These are phyloP conservation scores for Trissolcus brochymenae DNA, from an alignment of 2,888 invertebrate genomes.

Conservation along the genomic window DNA sequence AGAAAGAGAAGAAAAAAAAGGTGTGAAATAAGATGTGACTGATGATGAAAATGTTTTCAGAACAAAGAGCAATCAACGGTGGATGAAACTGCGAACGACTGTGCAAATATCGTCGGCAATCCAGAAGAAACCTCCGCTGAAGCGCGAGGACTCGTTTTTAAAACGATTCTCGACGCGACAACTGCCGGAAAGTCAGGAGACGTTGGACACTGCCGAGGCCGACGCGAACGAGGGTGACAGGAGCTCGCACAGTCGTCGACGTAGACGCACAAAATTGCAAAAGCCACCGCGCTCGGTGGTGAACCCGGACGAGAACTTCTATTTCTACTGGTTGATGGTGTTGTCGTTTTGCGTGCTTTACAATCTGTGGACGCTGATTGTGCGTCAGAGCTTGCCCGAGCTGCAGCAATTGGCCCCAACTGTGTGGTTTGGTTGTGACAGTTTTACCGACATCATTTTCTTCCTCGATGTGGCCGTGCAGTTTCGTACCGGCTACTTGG, in stretches of 20 bases:
- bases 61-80: conserved; percentile 95
- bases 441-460: conserved; percentile 91
- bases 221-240: conserved; percentile 78
- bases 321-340: conserved; percentile 96
- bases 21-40: neutral
- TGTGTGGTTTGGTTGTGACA: conserved; percentile 90
- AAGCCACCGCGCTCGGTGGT: conserved; percentile 89
- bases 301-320: conserved; percentile 96
- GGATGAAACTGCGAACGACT: conserved; percentile 96
- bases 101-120: conserved; percentile 93
- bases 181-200: conserved; percentile 90
- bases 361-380: conserved; percentile 96
- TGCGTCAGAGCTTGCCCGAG: conserved; percentile 95
- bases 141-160: conserved; percentile 94
- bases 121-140: conserved; percentile 92
- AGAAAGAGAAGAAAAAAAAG: no score
- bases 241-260: conserved; percentile 79
- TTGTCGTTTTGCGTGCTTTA: conserved; percentile 93
- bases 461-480: conserved; percentile 93
- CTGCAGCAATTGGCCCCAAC: conserved; percentile 85
- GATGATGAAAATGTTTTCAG: conserved; percentile 76
- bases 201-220: conserved; percentile 85
- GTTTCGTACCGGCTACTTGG: conserved; percentile 94
- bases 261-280: conserved; percentile 82
- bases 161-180: conserved; percentile 94